Conservation (phyloP, 2,888 invertebrate genomes). For the Phragmatobia fuliginosa region DNA sequence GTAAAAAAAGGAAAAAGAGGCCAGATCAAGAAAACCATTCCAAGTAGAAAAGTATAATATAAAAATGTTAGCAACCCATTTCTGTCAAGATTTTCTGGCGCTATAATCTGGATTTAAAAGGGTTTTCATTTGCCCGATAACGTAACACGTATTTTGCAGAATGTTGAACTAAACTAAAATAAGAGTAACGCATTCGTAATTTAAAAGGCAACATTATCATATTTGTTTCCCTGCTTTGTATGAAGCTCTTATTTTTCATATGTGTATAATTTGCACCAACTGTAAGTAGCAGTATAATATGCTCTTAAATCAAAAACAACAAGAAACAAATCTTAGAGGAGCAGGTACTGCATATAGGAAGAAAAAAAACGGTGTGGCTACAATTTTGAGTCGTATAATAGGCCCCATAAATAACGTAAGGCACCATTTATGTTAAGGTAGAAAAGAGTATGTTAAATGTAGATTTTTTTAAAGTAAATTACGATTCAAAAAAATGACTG, state of each 20-base stretch:
- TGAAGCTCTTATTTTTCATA: not conserved
- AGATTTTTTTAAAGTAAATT: not conserved
- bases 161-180: not conserved
- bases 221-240: not conserved
- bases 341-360: conserved; percentile 5
- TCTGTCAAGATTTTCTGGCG: not conserved
- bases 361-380: not conserved
- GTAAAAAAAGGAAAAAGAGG: not conserved
- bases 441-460: no score
- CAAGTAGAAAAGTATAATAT: not conserved
- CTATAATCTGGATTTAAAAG: not conserved
- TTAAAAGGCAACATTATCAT: not conserved
- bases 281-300: not conserved
- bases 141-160: not conserved
- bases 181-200: not conserved
- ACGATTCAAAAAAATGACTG: no score
- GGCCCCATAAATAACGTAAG: not conserved
- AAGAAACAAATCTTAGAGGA: conserved; percentile 5
- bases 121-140: not conserved
- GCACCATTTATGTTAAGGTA: not conserved
- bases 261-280: not conserved
- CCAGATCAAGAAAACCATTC: not conserved
- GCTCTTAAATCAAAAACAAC: conserved; percentile 4
- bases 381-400: not conserved
- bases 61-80: not conserved